These are phyloP conservation scores for Steromphala cineraria DNA, from an alignment of 2,888 invertebrate genomes.

Conservation along the genomic window DNA sequence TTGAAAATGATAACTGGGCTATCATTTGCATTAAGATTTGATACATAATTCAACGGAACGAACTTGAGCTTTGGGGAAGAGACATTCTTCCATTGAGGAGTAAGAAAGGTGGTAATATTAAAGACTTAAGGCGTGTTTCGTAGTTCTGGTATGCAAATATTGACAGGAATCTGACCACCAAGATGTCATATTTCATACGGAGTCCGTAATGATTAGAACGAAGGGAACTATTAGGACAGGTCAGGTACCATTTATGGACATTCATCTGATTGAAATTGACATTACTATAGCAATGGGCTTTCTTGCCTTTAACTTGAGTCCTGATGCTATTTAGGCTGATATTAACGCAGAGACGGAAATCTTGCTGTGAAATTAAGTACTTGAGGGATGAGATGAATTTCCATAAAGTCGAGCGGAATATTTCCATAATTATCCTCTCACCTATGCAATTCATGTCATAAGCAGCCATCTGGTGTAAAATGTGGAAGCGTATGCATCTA, in stretches of 20 bases:
- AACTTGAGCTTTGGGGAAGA: background rate
- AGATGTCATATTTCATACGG: background rate
- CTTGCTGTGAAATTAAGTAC: background rate
- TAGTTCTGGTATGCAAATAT: slow-evolving; percentile 2
- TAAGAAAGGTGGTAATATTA: background rate
- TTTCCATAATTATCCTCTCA: slow-evolving; percentile 5
- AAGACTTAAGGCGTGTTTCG: background rate
- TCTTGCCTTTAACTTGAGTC: background rate
- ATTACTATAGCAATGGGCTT: background rate
- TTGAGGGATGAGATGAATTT: background rate
- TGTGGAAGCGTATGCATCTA: background rate
- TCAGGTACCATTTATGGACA: slow-evolving; percentile 6
- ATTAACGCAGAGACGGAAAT: background rate
- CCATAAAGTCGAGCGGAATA: background rate
- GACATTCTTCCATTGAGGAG: background rate
- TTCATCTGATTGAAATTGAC: slow-evolving; percentile 13
- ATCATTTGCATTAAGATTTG: background rate
- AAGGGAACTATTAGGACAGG: background rate
- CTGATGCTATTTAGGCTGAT: background rate
- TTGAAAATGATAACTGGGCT: background rate
- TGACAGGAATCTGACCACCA: background rate
- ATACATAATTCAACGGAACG: slow-evolving; percentile 7
- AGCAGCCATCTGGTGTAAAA: background rate
- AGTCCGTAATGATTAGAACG: background rate
- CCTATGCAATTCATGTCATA: background rate